These are phyloP conservation scores for Muntiacus reevesi DNA, from an alignment of 2,113 vertebrate species.

Conservation along the genomic window DNA sequence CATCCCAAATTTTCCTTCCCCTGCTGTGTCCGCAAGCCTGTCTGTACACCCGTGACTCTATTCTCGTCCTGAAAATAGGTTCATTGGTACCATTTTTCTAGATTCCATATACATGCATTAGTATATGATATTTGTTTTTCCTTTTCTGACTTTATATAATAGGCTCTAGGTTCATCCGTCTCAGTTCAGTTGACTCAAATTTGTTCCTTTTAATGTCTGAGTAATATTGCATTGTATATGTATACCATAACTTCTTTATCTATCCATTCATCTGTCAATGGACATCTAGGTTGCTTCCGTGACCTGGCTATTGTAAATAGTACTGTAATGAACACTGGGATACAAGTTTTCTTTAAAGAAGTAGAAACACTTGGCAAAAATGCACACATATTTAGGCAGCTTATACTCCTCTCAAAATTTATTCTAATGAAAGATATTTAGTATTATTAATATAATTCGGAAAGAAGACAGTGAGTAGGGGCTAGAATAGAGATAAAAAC, in stretches of 20 bases:
- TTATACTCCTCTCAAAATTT: background rate
- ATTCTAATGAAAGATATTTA: background rate
- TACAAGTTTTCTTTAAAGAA: background rate
- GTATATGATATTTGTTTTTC: no score
- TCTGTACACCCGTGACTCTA: no score
- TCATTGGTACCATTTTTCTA: no score
- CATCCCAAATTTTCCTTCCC: no score
- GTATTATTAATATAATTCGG: background rate
- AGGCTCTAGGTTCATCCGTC: background rate
- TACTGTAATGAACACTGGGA: background rate
- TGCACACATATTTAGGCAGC: background rate
- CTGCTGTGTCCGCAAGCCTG: no score
- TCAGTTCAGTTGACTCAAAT: background rate
- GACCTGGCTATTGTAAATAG: background rate
- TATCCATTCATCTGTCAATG: background rate
- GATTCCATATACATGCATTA: no score
- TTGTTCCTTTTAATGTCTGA: background rate
- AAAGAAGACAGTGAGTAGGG: background rate
- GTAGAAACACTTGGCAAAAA: background rate
- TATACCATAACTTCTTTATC: background rate
- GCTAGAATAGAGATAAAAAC: background rate
- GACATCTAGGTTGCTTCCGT: background rate
- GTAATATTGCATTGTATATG: background rate
- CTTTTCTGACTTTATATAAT: no score
- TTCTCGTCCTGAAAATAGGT: no score